Percentiles rank a stretch among this genome's conserved stretches.
These are phyloP conservation scores for Caerostris darwini DNA, from an alignment of 1,140 invertebrate genomes.

Conservation along the genomic window DNA sequence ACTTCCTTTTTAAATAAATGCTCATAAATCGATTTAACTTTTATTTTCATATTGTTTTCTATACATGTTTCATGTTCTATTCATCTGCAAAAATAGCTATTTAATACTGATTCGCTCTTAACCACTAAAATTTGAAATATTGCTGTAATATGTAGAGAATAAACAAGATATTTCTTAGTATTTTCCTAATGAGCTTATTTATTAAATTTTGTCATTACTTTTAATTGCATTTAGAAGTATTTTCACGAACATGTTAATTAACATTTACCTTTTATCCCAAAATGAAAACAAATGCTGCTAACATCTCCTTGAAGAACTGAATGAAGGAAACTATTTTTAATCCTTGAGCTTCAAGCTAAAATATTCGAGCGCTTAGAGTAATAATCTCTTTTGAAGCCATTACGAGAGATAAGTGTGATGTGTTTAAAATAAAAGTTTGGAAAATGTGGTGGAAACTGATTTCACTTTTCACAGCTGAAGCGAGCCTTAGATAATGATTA, in stretches of 20 bases:
- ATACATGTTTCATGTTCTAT: too few species aligned
- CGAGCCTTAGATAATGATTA: slow-evolving; percentile 10
- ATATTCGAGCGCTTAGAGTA: not conserved
- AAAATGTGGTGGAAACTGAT: not conserved
- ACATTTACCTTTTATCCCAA: not conserved
- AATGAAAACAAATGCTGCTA: not conserved
- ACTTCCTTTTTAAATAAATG: too few species aligned
- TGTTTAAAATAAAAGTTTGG: not conserved
- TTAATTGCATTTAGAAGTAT: not conserved
- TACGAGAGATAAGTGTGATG: slow-evolving; percentile 6
- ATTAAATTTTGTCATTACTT: not conserved
- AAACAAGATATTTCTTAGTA: not conserved
- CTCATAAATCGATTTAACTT: too few species aligned
- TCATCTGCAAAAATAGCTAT: too few species aligned
- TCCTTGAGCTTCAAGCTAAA: not conserved
- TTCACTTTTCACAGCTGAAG: not conserved
- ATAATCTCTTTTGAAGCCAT: slow-evolving; percentile 23
- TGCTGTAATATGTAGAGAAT: not conserved
- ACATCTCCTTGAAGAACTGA: not conserved
- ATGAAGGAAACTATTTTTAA: not conserved
- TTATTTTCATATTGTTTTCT: too few species aligned
- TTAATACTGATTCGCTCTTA: too few species aligned
- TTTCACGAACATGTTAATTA: not conserved
- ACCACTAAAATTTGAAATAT: not conserved
- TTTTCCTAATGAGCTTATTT: not conserved